Conservation (phyloP, 2,888 invertebrate genomes). For the Eledone cirrhosa region DNA sequence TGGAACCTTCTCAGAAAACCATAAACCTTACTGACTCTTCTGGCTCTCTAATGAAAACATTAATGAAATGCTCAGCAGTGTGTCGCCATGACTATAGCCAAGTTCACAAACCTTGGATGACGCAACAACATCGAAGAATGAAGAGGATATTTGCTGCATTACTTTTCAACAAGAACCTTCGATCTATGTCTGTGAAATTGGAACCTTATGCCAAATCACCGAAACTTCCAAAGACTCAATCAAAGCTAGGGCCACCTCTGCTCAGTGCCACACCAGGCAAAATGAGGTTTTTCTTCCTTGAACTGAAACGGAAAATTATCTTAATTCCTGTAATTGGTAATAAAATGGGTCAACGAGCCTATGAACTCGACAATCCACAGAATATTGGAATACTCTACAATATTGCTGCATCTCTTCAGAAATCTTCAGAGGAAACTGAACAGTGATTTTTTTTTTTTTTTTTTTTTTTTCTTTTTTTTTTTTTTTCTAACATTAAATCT, state of each 20-base stretch:
- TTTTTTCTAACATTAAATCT: too few species aligned
- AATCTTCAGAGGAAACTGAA: background rate
- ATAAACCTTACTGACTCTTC: background rate
- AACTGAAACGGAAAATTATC: constrained; percentile 11
- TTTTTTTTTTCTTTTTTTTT: too few species aligned
- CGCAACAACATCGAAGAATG: background rate
- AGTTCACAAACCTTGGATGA: constrained; percentile 16
- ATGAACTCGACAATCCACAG: constrained; percentile 10
- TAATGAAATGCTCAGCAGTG: background rate
- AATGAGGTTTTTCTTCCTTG: constrained; percentile 21
- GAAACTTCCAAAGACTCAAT: constrained; percentile 5
- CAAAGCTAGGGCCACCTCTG: constrained; percentile 7
- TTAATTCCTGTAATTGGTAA: constrained; percentile 19
- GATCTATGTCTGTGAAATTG: background rate
- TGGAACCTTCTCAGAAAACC: background rate
- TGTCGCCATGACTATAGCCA: constrained; percentile 10
- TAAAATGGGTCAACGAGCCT: constrained; percentile 11
- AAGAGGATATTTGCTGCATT: constrained; percentile 17
- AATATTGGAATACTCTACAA: constrained; percentile 24
- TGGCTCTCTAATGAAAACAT: background rate
- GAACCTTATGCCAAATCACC: constrained; percentile 5
- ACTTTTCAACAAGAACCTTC: background rate
- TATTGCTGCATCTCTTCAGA: constrained; percentile 20
- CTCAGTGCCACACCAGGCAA: constrained; percentile 4
- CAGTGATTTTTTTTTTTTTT: too few species aligned